Evolutionary conservation across 2,113 vertebrate genomes (phyloP).

Genomic region (Forbesichthys papilliferus): DNA sequence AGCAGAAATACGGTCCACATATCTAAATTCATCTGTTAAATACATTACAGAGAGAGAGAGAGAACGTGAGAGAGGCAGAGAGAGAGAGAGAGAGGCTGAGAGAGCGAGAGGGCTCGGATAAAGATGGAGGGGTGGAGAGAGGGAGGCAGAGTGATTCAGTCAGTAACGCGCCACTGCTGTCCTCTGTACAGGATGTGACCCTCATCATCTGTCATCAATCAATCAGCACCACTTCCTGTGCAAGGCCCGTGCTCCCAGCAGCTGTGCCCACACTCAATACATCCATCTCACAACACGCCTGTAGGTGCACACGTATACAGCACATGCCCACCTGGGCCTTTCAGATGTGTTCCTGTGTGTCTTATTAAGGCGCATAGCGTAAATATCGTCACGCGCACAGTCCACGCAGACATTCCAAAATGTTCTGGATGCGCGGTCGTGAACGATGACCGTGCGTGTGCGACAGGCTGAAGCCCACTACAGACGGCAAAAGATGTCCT

Average conservation of each 20-base stretch:
- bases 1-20: too few relatives aligned
- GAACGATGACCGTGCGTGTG: too few relatives aligned
- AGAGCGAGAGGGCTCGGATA: slow-evolving; percentile 1
- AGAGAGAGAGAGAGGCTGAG: slow-evolving; percentile 5
- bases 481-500: too few relatives aligned
- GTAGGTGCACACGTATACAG: not conserved
- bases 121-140: slow-evolving; percentile 23
- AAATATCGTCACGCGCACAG: too few relatives aligned
- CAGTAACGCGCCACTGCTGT: slow-evolving; percentile 31
- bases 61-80: not conserved
- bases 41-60: not conserved
- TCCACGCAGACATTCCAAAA: too few relatives aligned
- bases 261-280: slow-evolving; percentile 33
- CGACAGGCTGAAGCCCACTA: too few relatives aligned
- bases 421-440: too few relatives aligned
- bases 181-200: slow-evolving; percentile 52
- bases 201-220: slow-evolving; percentile 40
- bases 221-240: slow-evolving; percentile 52
- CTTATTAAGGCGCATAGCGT: not conserved
- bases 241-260: slow-evolving; percentile 35
- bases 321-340: not conserved
- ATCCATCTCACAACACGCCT: slow-evolving; percentile 29
- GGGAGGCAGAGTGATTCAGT: slow-evolving; percentile 27
- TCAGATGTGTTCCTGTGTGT: not conserved
- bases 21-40: too few relatives aligned